Evolutionary conservation across 2,888 invertebrate genomes (phyloP), one percentile per base, ranked within the genome.

Genomic region (Terebella lapidaria): DNA sequence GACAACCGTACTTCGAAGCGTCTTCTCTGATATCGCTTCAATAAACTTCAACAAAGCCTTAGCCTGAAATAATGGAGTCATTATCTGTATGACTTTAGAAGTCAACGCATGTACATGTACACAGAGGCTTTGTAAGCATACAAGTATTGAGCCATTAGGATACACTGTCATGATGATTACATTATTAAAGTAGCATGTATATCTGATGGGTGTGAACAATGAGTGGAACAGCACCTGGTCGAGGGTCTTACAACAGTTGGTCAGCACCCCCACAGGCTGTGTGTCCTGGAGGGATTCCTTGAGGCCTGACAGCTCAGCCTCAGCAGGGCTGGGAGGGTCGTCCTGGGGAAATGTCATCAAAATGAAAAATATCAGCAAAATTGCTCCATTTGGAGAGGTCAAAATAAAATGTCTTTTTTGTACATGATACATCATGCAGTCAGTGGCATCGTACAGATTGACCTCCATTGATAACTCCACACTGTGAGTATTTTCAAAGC

Each of bases 1-100:
- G 1, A 93, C 92, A 58, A 96, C 93, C 0, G 96, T 97, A 0
- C 92, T 91, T 65, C 90, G 87, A 64, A 87, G 79, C 3, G 87
- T 86, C 82, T 94, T 96, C 71, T 99, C 97, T 3, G 95, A 93
- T 54, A 99, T 87, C 0, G 92, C 91, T 76, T 97, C 94, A 65
- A 97, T 89, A 74, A 99, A 93, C 71, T 92, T 92, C 1, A 94
- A 84, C 1, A 99, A 84, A 0, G 92, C 92, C 71, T 92, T 91
- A 1, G 89, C 95, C 85, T 87, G 71, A 20, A 69, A 60, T 24
- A 30, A 35, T 35, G 42, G n/a, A n/a, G n/a, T n/a, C n/a, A n/a
- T n/a, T n/a, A n/a, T n/a, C n/a, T n/a, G n/a, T n/a, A 35, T 35
- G 10, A 35, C 10, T 35, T 35, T 15, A 35, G n/a, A 15, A 35